A percentile compares a stretch with the other conserved stretches of the same genome.
These are phyloP conservation scores for Thamnaconus septentrionalis DNA, from an alignment of 2,113 vertebrate species.

Conservation along the genomic window DNA sequence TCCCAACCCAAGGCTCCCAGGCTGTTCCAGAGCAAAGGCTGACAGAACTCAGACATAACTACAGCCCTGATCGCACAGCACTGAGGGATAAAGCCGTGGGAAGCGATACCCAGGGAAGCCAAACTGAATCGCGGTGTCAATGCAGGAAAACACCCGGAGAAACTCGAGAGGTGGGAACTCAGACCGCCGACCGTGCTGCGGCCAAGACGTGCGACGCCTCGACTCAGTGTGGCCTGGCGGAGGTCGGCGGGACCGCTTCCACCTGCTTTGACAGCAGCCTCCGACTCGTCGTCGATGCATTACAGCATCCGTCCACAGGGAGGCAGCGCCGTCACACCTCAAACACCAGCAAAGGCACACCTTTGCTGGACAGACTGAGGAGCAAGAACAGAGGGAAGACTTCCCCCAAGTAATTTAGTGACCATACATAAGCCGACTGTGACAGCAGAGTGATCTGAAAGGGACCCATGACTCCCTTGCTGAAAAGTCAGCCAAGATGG, in stretches of 20 bases:
- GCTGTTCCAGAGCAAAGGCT: conserved; percentile 5
- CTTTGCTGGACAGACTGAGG: conserved; percentile 4
- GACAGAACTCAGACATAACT: conserved; percentile 2
- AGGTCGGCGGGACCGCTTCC: background rate
- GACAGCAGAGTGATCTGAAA: conserved; percentile 3
- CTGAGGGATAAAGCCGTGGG: background rate
- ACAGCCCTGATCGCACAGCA: background rate
- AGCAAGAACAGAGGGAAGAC: background rate
- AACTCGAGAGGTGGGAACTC: conserved; percentile 69
- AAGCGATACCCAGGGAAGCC: conserved; percentile 8
- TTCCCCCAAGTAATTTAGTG: too few relatives aligned
- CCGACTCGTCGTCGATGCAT: conserved; percentile 7
- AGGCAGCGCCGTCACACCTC: conserved; percentile 54
- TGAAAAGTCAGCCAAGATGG: background rate
- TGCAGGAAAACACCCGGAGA: conserved; percentile 13
- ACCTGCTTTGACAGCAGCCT: background rate
- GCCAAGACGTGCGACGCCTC: conserved; percentile 64
- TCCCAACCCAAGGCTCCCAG: background rate
- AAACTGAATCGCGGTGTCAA: conserved; percentile 24
- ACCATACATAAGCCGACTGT: background rate
- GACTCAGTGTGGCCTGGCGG: conserved; percentile 71
- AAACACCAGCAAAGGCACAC: background rate
- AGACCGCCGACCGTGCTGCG: conserved; percentile 58
- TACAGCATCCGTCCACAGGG: conserved; percentile 51
- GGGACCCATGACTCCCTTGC: conserved; percentile 5